Evolutionary conservation across 2,888 invertebrate species (phyloP).

Genomic region (Xanthorhoe spadicearia): DNA sequence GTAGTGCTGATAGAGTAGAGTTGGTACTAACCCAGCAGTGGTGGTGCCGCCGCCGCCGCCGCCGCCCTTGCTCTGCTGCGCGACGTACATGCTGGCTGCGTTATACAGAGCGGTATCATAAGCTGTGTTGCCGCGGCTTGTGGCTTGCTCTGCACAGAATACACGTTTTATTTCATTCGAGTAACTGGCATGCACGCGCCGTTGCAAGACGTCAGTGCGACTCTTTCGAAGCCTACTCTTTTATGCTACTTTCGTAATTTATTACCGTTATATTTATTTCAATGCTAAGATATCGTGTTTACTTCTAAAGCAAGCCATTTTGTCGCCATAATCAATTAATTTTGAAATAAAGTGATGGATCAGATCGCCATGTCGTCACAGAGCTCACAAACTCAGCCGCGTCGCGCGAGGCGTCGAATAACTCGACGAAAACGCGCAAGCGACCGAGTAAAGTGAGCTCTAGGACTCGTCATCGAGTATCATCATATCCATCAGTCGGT

Average conservation of each 20-base stretch:
- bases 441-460: conserved; percentile 30
- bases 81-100: conserved; percentile 97
- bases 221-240: background rate
- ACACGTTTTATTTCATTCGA: conserved; percentile 30
- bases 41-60: conserved; percentile 61
- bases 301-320: background rate
- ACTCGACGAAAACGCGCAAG: conserved; percentile 49
- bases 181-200: conserved; percentile 2
- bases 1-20: too few species aligned
- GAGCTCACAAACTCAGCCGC: conserved; percentile 27
- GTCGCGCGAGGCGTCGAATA: conserved; percentile 47
- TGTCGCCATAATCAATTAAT: background rate
- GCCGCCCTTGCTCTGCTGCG: conserved; percentile 88
- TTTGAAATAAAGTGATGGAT: conserved; percentile 39
- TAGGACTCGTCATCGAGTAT: conserved; percentile 71
- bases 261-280: background rate
- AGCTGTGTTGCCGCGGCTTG: conserved; percentile 91
- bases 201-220: background rate
- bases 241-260: background rate
- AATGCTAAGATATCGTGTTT: background rate
- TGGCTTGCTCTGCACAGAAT: conserved; percentile 61
- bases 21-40: conserved; percentile 6
- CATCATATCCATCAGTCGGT: conserved; percentile 51
- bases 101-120: conserved; percentile 98
- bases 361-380: conserved; percentile 61